A percentile compares a stretch with the other conserved stretches of the same genome.
Conservation (phyloP, 2,113 vertebrate species). For the Danionella cerebrum region DNA sequence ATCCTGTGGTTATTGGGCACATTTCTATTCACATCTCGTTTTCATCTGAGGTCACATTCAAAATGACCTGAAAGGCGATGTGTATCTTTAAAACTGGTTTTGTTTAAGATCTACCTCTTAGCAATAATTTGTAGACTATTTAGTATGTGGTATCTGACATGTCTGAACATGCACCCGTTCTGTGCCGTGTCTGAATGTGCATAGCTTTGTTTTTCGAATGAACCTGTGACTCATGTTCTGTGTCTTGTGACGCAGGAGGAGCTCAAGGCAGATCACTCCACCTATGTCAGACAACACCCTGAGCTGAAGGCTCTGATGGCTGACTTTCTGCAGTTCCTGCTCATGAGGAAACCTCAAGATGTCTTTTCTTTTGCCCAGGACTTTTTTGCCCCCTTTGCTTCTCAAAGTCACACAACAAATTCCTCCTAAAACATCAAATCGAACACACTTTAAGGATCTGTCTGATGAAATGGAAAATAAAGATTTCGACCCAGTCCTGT, state of each 20-base stretch:
- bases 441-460: neutral
- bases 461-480: conserved; percentile 1
- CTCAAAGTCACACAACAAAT: neutral
- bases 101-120: too few relatives aligned
- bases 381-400: conserved; percentile 69
- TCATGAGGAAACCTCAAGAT: conserved; percentile 77
- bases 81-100: too few relatives aligned
- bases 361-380: conserved; percentile 72
- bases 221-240: neutral
- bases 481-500: too few relatives aligned
- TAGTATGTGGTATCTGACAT: too few relatives aligned
- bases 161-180: too few relatives aligned
- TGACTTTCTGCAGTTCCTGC: conserved; percentile 82
- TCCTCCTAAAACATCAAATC: neutral
- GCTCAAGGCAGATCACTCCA: conserved; percentile 64
- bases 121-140: too few relatives aligned
- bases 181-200: too few relatives aligned
- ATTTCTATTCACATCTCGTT: too few relatives aligned
- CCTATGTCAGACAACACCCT: conserved; percentile 75
- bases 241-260: conserved; percentile 66
- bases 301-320: conserved; percentile 71
- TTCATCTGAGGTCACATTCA: too few relatives aligned
- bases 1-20: too few relatives aligned
- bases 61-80: too few relatives aligned
- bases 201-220: too few relatives aligned